Conservation (phyloP, 1,140 invertebrate genomes). For the Cherax quadricarinatus region DNA sequence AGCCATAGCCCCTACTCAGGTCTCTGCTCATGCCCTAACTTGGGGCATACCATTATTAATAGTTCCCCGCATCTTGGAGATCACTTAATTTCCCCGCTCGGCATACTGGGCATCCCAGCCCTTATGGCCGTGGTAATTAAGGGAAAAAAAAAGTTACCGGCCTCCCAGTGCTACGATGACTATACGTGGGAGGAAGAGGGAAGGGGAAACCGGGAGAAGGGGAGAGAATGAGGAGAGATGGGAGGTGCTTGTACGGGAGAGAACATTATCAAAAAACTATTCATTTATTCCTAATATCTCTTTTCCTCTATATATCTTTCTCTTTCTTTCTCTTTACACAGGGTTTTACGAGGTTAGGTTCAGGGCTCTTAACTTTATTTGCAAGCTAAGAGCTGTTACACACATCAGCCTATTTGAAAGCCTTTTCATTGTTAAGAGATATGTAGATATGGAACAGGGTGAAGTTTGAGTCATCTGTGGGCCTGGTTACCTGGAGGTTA, state of each 20-base stretch:
- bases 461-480: no score
- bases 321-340: background rate
- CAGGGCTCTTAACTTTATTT: no score
- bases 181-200: background rate
- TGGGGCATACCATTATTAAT: background rate
- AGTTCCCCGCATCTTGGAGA: constrained; percentile 4
- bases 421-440: no score
- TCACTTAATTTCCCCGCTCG: constrained; percentile 32
- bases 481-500: no score
- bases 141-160: background rate
- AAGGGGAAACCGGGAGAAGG: background rate
- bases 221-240: background rate
- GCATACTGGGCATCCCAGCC: constrained; percentile 16
- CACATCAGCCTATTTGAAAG: no score
- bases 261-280: background rate
- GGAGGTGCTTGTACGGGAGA: background rate
- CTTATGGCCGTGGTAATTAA: constrained; percentile 30
- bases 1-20: no score
- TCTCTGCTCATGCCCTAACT: background rate
- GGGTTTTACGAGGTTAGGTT: no score
- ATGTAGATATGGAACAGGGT: no score
- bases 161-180: background rate
- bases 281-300: background rate
- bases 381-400: no score
- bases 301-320: background rate